A percentile compares a stretch with the other conserved stretches of the same genome.
Conservation (phyloP, 2,888 invertebrate species). For the Sialis fuliginosa region DNA sequence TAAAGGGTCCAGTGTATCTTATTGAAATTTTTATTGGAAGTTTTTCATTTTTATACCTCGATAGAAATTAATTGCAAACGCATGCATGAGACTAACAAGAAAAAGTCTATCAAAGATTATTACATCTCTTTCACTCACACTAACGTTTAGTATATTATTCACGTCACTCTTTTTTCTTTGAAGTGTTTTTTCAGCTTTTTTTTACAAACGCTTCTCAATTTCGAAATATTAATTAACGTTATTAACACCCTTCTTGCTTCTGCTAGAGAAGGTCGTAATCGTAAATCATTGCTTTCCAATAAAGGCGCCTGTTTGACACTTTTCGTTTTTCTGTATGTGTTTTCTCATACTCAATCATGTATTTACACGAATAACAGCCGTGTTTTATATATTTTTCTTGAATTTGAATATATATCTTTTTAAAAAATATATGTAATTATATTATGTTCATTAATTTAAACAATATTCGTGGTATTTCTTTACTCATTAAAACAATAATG, state of each 20-base stretch:
- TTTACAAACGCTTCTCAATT: conserved; percentile 7
- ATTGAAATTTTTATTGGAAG: background rate
- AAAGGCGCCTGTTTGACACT: conserved; percentile 20
- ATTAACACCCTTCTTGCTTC: conserved; percentile 35
- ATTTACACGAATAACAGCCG: no score
- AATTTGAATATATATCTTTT: no score
- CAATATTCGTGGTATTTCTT: no score
- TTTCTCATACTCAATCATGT: no score
- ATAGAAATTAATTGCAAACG: conserved; percentile 2
- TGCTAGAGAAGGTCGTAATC: conserved; percentile 33
- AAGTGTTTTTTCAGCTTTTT: no score
- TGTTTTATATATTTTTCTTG: no score
- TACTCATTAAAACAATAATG: no score
- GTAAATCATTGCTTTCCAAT: conserved; percentile 42
- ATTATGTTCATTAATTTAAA: no score
- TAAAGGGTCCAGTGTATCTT: background rate
- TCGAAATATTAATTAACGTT: conserved; percentile 43
- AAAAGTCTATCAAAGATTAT: background rate
- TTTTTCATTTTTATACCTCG: background rate
- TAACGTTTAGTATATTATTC: no score
- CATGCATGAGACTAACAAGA: background rate
- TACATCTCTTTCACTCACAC: background rate
- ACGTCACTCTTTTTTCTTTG: no score
- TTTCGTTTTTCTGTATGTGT: no score
- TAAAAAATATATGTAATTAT: no score